Evolutionary conservation across 2,797 vertebrate genomes (phyloP).

Genomic region (Lepilemur ruficaudatus): DNA sequence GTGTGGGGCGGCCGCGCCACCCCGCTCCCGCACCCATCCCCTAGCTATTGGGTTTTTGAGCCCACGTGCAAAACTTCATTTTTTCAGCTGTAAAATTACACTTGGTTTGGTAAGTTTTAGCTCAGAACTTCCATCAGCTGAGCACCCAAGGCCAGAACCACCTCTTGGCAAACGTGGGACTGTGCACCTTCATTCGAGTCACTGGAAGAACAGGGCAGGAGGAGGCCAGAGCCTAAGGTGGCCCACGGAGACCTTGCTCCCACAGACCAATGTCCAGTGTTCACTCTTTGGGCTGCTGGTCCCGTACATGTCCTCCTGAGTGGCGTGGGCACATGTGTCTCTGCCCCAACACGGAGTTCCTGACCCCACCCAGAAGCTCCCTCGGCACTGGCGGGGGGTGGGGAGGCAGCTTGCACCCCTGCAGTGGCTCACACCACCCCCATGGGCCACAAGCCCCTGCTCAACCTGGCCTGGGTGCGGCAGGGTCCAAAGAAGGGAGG

Average conservation of each 20-base stretch:
- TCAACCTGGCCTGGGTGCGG: background rate
- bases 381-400: background rate
- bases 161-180: background rate
- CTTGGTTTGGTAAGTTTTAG: background rate
- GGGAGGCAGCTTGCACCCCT: background rate
- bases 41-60: background rate
- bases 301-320: background rate
- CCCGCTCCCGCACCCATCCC: background rate
- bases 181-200: background rate
- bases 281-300: background rate
- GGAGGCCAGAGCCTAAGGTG: background rate
- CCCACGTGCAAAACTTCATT: background rate
- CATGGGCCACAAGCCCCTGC: background rate
- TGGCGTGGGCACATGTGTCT: background rate
- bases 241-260: background rate
- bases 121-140: background rate
- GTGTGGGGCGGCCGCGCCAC: rapidly evolving
- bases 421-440: too few relatives aligned
- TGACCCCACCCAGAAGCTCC: background rate
- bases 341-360: background rate
- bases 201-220: background rate
- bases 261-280: background rate
- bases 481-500: background rate
- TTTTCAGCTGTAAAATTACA: background rate
- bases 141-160: background rate